Conservation (phyloP, 1,140 invertebrate species). For the Drosophila navojoa region DNA sequence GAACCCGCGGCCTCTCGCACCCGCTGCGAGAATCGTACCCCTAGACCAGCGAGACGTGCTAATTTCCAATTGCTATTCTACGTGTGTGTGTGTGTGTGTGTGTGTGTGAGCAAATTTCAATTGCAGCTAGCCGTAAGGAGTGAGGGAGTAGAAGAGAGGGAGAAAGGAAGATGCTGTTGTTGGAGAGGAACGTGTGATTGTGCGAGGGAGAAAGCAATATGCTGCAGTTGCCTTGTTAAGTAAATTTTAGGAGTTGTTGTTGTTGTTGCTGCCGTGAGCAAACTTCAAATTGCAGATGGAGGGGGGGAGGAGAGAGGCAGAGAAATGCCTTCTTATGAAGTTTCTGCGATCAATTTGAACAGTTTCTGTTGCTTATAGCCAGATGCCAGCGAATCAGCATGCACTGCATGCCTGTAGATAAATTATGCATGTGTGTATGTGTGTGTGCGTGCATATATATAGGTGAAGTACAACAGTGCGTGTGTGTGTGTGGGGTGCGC, state of each 20-base stretch:
- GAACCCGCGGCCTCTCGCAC: conserved; percentile 93
- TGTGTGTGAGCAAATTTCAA: not conserved
- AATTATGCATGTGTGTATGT: not conserved
- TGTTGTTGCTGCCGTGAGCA: too few species aligned
- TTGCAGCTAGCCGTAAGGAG: not conserved
- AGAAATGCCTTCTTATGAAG: not conserved
- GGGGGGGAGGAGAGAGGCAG: not conserved
- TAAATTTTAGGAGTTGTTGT: too few species aligned
- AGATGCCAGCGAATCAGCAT: conserved; percentile 27
- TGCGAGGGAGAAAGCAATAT: not conserved
- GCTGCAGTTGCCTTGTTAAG: too few species aligned
- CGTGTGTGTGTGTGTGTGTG: not conserved
- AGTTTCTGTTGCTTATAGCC: conserved; percentile 25
- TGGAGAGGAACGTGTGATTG: not conserved
- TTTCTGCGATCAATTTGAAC: not conserved
- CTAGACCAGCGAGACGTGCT: conserved; percentile 88
- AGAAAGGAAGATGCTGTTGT: too few species aligned
- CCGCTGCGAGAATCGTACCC: conserved; percentile 93
- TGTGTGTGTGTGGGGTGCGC: conserved; percentile 9
- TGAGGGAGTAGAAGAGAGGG: too few species aligned
- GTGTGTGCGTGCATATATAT: not conserved
- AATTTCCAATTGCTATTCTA: conserved; percentile 8
- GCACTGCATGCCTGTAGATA: not conserved
- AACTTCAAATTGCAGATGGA: too few species aligned
- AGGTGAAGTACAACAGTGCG: not conserved